Base-by-base conservation (phyloP, 2,113 vertebrate species). In the Neogale vison region DNA sequence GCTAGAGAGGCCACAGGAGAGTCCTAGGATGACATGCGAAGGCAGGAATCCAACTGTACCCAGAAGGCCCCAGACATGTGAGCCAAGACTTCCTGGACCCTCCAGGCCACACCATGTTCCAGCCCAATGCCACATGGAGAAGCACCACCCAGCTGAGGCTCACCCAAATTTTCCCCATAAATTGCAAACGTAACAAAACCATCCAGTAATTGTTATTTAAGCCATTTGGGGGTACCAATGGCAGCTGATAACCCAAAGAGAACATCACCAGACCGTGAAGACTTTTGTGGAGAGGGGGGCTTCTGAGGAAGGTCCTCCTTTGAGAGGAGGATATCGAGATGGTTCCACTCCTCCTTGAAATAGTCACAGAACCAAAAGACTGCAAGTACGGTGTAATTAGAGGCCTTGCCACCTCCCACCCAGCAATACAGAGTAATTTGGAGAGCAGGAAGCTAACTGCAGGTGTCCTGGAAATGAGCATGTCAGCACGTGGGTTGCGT, bases 321-420 rank as follows among this genome's bases (percentile, higher is more conserved):
- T 55, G 79, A 95, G 45, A 92, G 39, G 79, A 85, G 65, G 34
- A 74, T 7, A 10, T 89, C 55, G 88, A 21, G 82, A 42, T 18
- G 17, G 8, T 52, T 52, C 72, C 26, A 0, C 67, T 89, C 59
- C 86, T 93, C 87, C 94, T 61, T 71, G 74, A 95, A 97, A 94
- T 7, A 95, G 95, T 96, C 83, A 92, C 47, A 57, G 93, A 96
- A n/a, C 65, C 61, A 36, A 74, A 90, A 31, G 79, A 17, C 21
- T 34, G 14, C 34, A 42, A 24, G 95, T 80, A 98, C 92, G 74
- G 36, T 76, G 55, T 90, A 87, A 94, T 97, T 96, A 97, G 90
- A 80, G 55, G 34, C 31, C 52, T 57, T 83, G 86, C 95, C 67
- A 50, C 90, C 90, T 72, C 72, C 90, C 67, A 80, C 90, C 65